Base-by-base conservation (phyloP, 2,888 invertebrate genomes). In the Cyrtodaria siliqua region DNA sequence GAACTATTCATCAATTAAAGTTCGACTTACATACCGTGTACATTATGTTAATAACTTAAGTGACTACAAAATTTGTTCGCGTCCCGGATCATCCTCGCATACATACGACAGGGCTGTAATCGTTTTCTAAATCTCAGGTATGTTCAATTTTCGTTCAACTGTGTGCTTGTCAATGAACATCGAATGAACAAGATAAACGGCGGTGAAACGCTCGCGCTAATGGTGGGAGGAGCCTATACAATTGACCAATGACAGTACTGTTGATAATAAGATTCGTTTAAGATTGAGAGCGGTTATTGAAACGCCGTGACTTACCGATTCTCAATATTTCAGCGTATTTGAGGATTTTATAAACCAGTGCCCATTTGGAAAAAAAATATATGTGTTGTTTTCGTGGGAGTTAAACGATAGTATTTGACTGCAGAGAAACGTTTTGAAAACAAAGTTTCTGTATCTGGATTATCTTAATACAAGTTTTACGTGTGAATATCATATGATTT, bases 161-260 rank as follows among this genome's bases (percentile, higher is more conserved):
- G 23, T 66, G 47, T 42, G 50, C 67, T 67, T 67, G 68, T 68
- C 68, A 68, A 61, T 68, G 68, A 68, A 68, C 40, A 53, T 56
- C 64, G 72, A 67, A 66, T 66, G 67, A 73, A 64, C 27, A 53
- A 29, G 52, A 52, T 49, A 33, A 68, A 61, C 60, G 44, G 61
- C 59, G 57, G 56, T 52, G 64, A 57, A 60, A 64, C 52, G 61
- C 72, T 55, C 44, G 50, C 27, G 55, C 56, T 73, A 60, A 53
- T 67, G 60, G 57, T 56, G 56, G 72, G 72, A 66, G 72, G 47
- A 59, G 62, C 53, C 50, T 20, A 26, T 18, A 16, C 12, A 50
- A 50, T 42, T 50, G 66, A 73, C 72, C 72, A 73, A 73, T 73
- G 24, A 68, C 60, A 20, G 23, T 20, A 23, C 14, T n/a, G 55